Evolutionary conservation across 2,888 invertebrate species (phyloP).

Genomic region (Autographa pulchrina): DNA sequence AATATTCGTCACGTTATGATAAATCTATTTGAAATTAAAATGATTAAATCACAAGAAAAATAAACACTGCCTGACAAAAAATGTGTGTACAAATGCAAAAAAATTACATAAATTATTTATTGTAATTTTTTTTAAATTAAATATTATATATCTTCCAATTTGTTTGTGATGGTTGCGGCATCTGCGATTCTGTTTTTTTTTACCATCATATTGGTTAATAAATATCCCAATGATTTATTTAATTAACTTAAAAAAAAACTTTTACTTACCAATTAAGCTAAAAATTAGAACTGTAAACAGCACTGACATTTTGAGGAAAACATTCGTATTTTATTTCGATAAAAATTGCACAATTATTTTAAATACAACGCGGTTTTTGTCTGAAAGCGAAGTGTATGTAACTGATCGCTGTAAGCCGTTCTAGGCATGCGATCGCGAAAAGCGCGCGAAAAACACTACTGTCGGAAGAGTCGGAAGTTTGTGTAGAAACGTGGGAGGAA

Average conservation of each 20-base stretch:
- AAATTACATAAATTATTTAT: too few relatives aligned
- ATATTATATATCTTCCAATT: too few relatives aligned
- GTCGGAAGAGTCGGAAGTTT: conserved; percentile 70
- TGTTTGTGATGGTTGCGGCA: too few relatives aligned
- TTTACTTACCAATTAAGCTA: conserved; percentile 72
- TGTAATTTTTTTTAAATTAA: too few relatives aligned
- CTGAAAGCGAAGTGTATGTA: conserved; percentile 22
- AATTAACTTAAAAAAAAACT: background rate
- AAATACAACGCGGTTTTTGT: conserved; percentile 13
- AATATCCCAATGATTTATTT: background rate
- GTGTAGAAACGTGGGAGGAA: conserved; percentile 68
- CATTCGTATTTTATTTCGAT: conserved; percentile 62
- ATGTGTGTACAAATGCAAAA: too few relatives aligned
- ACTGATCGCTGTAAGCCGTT: conserved; percentile 35
- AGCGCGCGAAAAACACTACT: conserved; percentile 79
- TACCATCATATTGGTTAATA: too few relatives aligned
- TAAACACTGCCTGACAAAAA: too few relatives aligned
- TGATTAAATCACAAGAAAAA: too few relatives aligned
- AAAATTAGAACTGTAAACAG: conserved; percentile 66
- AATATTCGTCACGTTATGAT: too few relatives aligned
- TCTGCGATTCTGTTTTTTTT: too few relatives aligned
- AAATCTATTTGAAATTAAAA: too few relatives aligned
- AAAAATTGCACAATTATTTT: conserved; percentile 18
- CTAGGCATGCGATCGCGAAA: conserved; percentile 77
- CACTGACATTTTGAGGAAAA: conserved; percentile 71